Conservation (phyloP, 2,797 vertebrate genomes). For the Rhyacichthys aspro region DNA sequence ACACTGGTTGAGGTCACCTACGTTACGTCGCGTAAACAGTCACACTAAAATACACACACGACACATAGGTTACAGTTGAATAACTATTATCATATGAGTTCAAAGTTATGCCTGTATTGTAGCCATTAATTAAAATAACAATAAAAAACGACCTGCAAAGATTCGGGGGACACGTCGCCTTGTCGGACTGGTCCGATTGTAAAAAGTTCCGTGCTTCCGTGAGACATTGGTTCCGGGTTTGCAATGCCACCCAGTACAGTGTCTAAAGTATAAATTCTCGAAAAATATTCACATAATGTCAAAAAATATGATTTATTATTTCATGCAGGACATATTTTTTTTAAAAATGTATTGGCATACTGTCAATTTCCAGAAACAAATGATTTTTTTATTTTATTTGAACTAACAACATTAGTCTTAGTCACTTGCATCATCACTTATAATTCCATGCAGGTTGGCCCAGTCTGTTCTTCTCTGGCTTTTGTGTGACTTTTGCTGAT, state of each 20-base stretch:
- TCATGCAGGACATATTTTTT: too few relatives aligned
- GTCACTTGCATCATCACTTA: conserved; percentile 87
- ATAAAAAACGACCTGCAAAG: conserved; percentile 28
- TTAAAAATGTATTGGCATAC: too few relatives aligned
- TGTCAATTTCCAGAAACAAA: too few relatives aligned
- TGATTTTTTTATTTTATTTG: too few relatives aligned
- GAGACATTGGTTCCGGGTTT: conserved; percentile 39
- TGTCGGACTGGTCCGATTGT: conserved; percentile 45
- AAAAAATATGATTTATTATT: background rate
- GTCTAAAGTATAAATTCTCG: background rate
- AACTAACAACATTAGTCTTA: too few relatives aligned
- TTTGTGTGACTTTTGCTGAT: conserved; percentile 43
- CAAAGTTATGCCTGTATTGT: background rate
- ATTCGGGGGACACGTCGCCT: conserved; percentile 1
- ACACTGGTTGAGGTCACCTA: background rate
- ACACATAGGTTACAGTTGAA: background rate
- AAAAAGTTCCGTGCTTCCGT: conserved; percentile 35
- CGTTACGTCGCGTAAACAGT: too few relatives aligned
- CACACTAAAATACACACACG: background rate
- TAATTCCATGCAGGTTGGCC: conserved; percentile 85
- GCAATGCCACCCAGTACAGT: background rate
- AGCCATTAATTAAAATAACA: background rate
- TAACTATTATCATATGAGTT: background rate
- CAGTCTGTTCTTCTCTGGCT: conserved; percentile 74
- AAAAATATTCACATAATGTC: background rate